Evolutionary conservation across 2,888 invertebrate species (phyloP), one percentile per base, ranked within the genome.

Genomic region (Drosophila niveifrons): DNA sequence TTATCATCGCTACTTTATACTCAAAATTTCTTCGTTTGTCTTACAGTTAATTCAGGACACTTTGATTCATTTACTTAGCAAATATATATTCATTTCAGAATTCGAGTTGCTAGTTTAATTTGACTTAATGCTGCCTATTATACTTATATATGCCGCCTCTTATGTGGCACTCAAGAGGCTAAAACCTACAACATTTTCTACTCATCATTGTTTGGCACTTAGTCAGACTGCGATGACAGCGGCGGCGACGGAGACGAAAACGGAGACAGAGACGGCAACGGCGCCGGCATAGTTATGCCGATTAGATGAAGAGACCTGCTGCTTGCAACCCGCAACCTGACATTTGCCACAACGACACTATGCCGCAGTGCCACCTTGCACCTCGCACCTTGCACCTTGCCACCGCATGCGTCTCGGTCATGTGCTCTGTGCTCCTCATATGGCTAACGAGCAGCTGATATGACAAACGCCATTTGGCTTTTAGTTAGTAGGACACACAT

Each of bases 151-250:
- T 48, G 52, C 46, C 39, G 29, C 47, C 68, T 46, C 47, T 36
- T 15, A 55, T 41, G 56, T 44, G 47, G 41, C 73, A 64, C 73
- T 53, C 57, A 34, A 47, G 57, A 34, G 55, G 62, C 9, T 29
- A 44, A 47, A 70, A 47, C 48, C 53, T 61, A 61, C 71, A 70
- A 52, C 75, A 78, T 78, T 75, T 73, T 73, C 66, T 57, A 74
- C 82, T 67, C 74, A 75, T 84, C 88, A 83, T 83, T 83, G 82
- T 87, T 87, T 84, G 75, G 67, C 88, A 87, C 84, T 83, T 87
- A 87, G 82, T 71, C 72, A 78, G 79, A 78, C 63, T 66, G 68
- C 69, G 80, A 62, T 59, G 66, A 61, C 46, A 47, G n/a, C 17
- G 50, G n/a, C 50, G 36, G 11, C 13, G 47, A 29, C 47, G 23